These are phyloP conservation scores for Melitaea cinxia DNA, from an alignment of 1,140 invertebrate genomes.

Conservation along the genomic window DNA sequence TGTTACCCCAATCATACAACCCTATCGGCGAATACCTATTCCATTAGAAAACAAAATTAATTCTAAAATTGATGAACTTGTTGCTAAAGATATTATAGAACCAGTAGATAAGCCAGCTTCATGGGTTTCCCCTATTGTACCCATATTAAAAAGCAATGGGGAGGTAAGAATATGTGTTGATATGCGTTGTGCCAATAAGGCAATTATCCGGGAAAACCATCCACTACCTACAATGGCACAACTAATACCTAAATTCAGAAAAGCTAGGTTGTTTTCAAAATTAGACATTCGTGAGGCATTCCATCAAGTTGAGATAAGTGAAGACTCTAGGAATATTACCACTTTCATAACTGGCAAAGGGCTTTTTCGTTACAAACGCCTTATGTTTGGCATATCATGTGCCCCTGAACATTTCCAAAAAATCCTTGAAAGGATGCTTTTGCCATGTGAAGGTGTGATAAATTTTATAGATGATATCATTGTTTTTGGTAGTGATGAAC, in stretches of 20 bases:
- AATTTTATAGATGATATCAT: constrained; percentile 53
- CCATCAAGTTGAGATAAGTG: constrained; percentile 36
- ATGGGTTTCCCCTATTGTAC: constrained; percentile 49
- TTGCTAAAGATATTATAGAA: constrained; percentile 34
- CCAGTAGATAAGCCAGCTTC: constrained; percentile 41
- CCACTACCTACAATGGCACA: constrained; percentile 45
- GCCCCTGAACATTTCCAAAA: constrained; percentile 45
- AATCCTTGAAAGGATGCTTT: constrained; percentile 34
- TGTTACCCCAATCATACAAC: constrained; percentile 49
- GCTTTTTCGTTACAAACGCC: constrained; percentile 37
- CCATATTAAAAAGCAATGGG: constrained; percentile 40
- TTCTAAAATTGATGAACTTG: constrained; percentile 18
- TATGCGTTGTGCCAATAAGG: constrained; percentile 43
- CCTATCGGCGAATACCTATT: constrained; percentile 39
- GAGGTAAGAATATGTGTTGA: constrained; percentile 51
- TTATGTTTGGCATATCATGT: constrained; percentile 39
- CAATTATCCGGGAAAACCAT: constrained; percentile 47
- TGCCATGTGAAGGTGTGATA: constrained; percentile 35
- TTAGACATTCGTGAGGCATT: constrained; percentile 49
- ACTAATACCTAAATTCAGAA: constrained; percentile 37
- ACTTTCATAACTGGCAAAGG: constrained; percentile 45
- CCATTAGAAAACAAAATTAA: constrained; percentile 32
- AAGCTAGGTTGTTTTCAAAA: constrained; percentile 45
- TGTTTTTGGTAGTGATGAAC: constrained; percentile 31
- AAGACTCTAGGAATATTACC: constrained; percentile 33